These are phyloP conservation scores for Troides helena DNA, from an alignment of 2,888 invertebrate species.

Conservation along the genomic window DNA sequence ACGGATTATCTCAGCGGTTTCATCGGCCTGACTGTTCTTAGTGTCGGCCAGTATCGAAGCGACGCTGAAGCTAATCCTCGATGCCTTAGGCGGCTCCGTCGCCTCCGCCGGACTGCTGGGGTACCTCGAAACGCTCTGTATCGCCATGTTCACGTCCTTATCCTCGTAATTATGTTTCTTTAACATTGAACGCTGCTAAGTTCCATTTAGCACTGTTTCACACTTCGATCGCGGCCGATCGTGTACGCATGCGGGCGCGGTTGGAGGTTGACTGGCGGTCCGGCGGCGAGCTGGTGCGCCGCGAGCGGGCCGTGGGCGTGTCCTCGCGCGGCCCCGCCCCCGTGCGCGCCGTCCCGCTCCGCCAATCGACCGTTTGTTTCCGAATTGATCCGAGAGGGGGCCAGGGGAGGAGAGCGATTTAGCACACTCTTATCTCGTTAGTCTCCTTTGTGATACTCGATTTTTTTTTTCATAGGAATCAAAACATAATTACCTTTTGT, in stretches of 20 bases:
- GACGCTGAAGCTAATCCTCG: conserved; percentile 91
- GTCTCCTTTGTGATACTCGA: conserved; percentile 79
- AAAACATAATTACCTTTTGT: conserved; percentile 81
- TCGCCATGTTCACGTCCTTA: conserved; percentile 84
- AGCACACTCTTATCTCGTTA: conserved; percentile 81
- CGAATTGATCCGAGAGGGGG: conserved; percentile 75
- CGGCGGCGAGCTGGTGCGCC: conserved; percentile 50
- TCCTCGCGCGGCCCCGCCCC: conserved; percentile 37
- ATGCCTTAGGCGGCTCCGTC: conserved; percentile 81
- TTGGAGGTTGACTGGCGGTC: conserved; percentile 72
- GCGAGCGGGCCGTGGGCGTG: conserved; percentile 46
- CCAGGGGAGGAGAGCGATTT: conserved; percentile 68
- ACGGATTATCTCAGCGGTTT: conserved; percentile 71
- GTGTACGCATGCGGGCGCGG: conserved; percentile 79
- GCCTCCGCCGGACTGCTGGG: conserved; percentile 83
- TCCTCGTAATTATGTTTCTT: conserved; percentile 80
- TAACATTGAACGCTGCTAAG: conserved; percentile 81
- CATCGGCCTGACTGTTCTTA: conserved; percentile 79
- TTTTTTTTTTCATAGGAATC: conserved; percentile 76
- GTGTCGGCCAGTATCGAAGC: conserved; percentile 93
- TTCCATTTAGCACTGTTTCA: conserved; percentile 75
- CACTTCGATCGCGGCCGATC: conserved; percentile 64
- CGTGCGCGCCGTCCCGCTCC: conserved; percentile 57
- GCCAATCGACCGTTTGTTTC: conserved; percentile 71
- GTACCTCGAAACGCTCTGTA: conserved; percentile 84